Evolutionary conservation across 2,113 vertebrate genomes (phyloP).

Genomic region (Mesocricetus auratus): DNA sequence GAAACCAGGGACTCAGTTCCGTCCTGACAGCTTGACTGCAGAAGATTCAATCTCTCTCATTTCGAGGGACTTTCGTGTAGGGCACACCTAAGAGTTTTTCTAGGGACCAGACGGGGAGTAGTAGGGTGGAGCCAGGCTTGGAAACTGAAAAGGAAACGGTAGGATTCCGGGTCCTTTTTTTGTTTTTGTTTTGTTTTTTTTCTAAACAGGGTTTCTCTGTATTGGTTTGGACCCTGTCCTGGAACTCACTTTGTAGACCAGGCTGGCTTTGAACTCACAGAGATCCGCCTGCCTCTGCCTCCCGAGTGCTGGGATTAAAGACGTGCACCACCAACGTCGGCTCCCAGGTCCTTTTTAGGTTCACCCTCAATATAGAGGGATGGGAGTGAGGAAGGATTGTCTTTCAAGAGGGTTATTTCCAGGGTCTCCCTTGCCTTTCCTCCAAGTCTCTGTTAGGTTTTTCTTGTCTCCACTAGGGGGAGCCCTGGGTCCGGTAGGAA

Average conservation of each 20-base stretch:
- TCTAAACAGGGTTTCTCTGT: too few relatives aligned
- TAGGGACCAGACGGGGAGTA: background rate
- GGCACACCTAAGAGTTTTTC: background rate
- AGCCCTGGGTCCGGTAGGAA: background rate
- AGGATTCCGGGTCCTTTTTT: background rate
- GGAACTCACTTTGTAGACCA: too few relatives aligned
- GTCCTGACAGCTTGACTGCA: background rate
- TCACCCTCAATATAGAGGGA: background rate
- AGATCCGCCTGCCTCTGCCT: too few relatives aligned
- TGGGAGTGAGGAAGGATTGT: background rate
- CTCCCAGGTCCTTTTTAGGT: background rate
- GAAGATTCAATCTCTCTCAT: background rate
- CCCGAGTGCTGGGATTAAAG: too few relatives aligned
- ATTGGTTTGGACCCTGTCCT: too few relatives aligned
- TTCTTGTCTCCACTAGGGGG: slow-evolving; percentile 14
- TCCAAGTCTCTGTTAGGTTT: background rate
- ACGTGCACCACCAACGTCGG: too few relatives aligned
- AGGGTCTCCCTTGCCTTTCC: too few relatives aligned
- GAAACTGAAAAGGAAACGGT: background rate
- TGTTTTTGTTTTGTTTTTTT: too few relatives aligned
- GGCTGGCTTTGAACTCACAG: too few relatives aligned
- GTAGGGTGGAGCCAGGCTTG: background rate
- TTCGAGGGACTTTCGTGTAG: background rate
- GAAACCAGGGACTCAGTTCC: background rate
- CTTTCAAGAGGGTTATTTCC: background rate